Percentiles rank a stretch among this genome's conserved stretches.
phyloP scores from a whole-genome alignment of 2,113 vertebrate genomes.

The Podarcis raffonei region DNA sequence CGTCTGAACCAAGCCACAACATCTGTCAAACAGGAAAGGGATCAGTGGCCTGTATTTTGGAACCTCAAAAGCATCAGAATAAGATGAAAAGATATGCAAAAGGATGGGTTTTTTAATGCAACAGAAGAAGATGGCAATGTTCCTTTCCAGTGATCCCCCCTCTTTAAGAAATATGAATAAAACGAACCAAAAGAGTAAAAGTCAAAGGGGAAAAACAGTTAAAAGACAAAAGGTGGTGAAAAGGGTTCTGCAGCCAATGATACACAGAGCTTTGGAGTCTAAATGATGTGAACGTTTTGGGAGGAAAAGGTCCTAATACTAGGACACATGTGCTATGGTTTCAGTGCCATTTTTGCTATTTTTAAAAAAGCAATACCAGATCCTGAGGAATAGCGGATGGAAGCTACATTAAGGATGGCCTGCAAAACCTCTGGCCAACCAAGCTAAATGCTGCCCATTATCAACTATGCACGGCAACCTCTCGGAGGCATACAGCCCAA shows the following conservation, averaged over 20 bases:
- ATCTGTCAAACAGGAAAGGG: background rate
- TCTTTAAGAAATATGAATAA: background rate
- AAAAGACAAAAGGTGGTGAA: background rate
- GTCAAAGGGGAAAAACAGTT: too few species aligned
- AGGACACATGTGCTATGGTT: fast-evolving
- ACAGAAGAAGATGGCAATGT: background rate
- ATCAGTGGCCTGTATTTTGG: background rate
- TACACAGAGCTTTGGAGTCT: background rate
- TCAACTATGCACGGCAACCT: too few species aligned
- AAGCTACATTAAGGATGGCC: slow-evolving; percentile 44
- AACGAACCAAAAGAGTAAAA: background rate
- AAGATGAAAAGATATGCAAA: background rate
- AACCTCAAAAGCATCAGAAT: slow-evolving; percentile 20
- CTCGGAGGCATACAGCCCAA: background rate
- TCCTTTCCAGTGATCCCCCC: background rate
- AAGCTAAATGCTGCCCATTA: background rate
- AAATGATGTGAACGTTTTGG: slow-evolving; percentile 1
- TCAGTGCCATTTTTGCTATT: background rate
- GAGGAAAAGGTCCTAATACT: background rate
- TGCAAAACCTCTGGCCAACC: background rate
- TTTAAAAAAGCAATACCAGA: slow-evolving; percentile 20
- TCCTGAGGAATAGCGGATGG: slow-evolving; percentile 18
- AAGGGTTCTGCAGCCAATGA: slow-evolving; percentile 26
- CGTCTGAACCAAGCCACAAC: background rate
- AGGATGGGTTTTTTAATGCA: background rate